phyloP scores from a whole-genome alignment of 1,140 invertebrate genomes.

The Probaryconus sp. region DNA sequence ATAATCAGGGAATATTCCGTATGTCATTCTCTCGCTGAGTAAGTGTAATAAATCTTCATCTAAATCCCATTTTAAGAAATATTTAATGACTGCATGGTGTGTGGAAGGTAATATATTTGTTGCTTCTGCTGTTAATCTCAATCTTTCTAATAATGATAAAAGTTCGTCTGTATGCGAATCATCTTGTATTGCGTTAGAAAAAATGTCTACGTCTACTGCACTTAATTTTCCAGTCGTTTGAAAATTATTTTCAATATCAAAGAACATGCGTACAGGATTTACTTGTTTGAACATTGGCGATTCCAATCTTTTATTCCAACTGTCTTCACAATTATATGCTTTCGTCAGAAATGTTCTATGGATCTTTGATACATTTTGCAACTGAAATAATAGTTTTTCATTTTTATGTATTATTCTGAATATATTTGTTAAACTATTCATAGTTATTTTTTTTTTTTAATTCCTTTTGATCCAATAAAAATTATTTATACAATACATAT shows the following conservation, averaged over 20 bases:
- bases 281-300: constrained; percentile 82
- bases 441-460: too few species aligned
- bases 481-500: too few species aligned
- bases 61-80: constrained; percentile 80
- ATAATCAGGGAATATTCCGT: constrained; percentile 92
- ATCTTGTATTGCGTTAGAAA: constrained; percentile 81
- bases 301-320: constrained; percentile 82
- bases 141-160: constrained; percentile 83
- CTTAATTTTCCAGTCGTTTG: constrained; percentile 78
- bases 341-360: constrained; percentile 80
- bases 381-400: constrained; percentile 24
- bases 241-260: constrained; percentile 81
- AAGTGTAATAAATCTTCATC: constrained; percentile 83
- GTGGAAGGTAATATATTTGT: constrained; percentile 87
- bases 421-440: constrained; percentile 39
- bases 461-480: too few species aligned
- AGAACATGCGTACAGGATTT: constrained; percentile 81
- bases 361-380: constrained; percentile 19
- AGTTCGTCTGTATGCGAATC: constrained; percentile 81
- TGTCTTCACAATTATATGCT: constrained; percentile 82
- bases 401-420: constrained; percentile 1
- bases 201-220: constrained; percentile 87
- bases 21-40: constrained; percentile 89
- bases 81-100: constrained; percentile 86
- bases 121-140: constrained; percentile 84